A percentile compares a stretch with the other conserved stretches of the same genome.
Conservation (phyloP, 2,888 invertebrate species). For the Trissonchulus sp. region DNA sequence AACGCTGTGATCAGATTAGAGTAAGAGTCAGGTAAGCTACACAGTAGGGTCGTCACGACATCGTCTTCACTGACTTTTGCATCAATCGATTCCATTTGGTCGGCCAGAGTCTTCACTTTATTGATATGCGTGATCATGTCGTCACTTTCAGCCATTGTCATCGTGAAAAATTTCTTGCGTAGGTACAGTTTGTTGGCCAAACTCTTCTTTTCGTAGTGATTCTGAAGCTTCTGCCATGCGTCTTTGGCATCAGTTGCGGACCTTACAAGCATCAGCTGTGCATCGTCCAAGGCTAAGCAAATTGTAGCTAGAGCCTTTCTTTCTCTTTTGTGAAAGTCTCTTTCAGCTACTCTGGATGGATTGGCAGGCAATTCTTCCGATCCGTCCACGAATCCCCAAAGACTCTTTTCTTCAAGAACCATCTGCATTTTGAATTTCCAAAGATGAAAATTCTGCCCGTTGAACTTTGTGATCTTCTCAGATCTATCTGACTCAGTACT, state of each 20-base stretch:
- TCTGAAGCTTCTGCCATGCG: no score
- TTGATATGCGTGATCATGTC: no score
- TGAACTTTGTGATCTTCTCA: neutral
- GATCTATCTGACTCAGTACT: neutral
- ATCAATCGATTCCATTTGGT: neutral
- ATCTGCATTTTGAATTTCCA: slow-evolving; percentile 11
- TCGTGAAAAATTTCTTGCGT: neutral
- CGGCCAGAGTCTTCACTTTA: neutral
- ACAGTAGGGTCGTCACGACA: neutral
- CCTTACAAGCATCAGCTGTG: neutral
- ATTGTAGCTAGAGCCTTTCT: slow-evolving; percentile 12
- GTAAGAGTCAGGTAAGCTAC: neutral
- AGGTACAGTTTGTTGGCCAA: neutral
- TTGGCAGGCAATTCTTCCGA: slow-evolving; percentile 1
- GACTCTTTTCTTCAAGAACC: neutral
- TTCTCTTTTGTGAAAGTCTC: neutral
- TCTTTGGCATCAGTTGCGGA: neutral
- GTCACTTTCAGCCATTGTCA: neutral
- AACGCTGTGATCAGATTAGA: neutral
- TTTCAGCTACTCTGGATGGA: neutral
- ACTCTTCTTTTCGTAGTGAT: slow-evolving; percentile 2
- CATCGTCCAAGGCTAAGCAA: neutral
- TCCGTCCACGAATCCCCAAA: slow-evolving; percentile 10
- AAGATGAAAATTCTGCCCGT: slow-evolving; percentile 7
- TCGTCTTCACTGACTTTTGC: neutral